Conservation (phyloP, 2,113 vertebrate genomes). For the Camelus dromedarius region DNA sequence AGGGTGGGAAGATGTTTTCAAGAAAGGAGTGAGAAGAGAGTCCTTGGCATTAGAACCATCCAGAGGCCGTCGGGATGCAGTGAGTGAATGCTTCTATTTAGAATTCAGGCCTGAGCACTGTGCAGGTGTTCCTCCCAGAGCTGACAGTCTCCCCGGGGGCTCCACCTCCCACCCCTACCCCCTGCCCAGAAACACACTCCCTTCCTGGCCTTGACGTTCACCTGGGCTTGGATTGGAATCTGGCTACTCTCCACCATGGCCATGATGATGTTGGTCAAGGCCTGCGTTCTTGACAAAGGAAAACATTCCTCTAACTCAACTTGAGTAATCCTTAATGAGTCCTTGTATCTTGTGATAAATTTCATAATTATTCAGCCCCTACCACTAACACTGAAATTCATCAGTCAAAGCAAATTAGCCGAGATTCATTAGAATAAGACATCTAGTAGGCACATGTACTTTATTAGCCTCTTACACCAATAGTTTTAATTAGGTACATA, state of each 20-base stretch:
- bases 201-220: constrained; percentile 45
- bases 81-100: neutral
- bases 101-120: neutral
- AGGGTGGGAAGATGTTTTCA: neutral
- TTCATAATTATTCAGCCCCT: constrained; percentile 96
- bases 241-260: constrained; percentile 60
- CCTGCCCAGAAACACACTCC: fast-evolving
- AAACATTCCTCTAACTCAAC: constrained; percentile 91
- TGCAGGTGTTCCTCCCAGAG: constrained; percentile 56
- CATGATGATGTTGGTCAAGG: constrained; percentile 86
- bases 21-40: neutral
- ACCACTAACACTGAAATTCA: constrained; percentile 94
- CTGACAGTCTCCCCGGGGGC: neutral
- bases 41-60: neutral
- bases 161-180: too few relatives aligned
- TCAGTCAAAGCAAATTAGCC: constrained; percentile 99
- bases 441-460: constrained; percentile 97
- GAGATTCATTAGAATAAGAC: constrained; percentile 97
- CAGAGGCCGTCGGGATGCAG: neutral
- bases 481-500: constrained; percentile 99
- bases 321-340: constrained; percentile 93
- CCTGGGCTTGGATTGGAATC: neutral
- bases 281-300: constrained; percentile 87
- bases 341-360: constrained; percentile 94
- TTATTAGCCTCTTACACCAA: constrained; percentile 99